These are phyloP conservation scores for Anabacerthia variegaticeps DNA, from an alignment of 2,797 vertebrate species.

Conservation along the genomic window DNA sequence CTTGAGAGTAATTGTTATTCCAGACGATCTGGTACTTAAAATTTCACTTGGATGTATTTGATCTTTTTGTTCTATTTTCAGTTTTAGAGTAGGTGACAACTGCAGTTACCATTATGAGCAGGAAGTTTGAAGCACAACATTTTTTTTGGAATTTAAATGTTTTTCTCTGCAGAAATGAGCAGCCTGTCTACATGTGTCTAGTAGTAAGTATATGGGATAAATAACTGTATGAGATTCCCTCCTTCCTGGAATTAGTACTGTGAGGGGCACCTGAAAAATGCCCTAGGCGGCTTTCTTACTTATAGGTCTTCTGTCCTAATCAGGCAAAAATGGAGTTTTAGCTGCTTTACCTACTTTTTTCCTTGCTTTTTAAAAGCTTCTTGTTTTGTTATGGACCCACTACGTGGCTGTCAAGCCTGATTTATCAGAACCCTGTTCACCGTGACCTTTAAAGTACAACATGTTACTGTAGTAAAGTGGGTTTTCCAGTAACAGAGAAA, in stretches of 20 bases:
- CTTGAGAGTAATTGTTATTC: not conserved
- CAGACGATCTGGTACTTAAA: not conserved
- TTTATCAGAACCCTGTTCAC: constrained; percentile 64
- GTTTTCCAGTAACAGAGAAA: constrained; percentile 61
- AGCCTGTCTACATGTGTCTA: not conserved
- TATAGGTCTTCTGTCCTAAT: not conserved
- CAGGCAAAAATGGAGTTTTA: not conserved
- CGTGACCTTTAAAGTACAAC: constrained; percentile 71
- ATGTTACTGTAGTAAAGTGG: constrained; percentile 44
- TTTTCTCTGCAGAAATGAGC: not conserved
- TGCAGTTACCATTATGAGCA: not conserved
- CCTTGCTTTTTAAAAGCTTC: constrained; percentile 61
- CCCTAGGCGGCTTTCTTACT: not conserved
- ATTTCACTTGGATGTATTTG: not conserved
- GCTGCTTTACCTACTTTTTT: not conserved
- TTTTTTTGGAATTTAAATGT: not conserved
- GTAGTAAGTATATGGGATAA: not conserved
- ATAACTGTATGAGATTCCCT: not conserved
- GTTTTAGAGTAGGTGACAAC: not conserved
- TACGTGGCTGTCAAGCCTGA: constrained; percentile 53
- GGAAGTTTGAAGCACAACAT: not conserved
- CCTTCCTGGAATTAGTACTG: not conserved
- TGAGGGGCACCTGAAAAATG: not conserved
- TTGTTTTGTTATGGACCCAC: constrained; percentile 58
- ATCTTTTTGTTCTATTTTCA: not conserved